Evolutionary conservation across 2,797 vertebrate genomes (phyloP).

Genomic region (Taeniopygia guttata): DNA sequence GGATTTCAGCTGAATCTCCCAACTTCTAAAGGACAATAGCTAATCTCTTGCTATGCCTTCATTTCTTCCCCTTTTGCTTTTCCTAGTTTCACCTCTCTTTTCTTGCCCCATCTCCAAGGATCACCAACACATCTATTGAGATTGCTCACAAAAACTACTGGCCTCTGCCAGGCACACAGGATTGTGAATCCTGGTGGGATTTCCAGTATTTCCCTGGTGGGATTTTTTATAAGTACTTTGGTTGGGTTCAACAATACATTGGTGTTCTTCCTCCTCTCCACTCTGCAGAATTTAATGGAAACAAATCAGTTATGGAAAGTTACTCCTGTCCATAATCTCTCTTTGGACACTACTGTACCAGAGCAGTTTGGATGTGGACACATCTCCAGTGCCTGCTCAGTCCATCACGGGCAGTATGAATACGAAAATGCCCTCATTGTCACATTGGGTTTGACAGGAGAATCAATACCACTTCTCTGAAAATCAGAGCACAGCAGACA

Average conservation of each 20-base stretch:
- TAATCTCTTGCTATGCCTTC: background rate
- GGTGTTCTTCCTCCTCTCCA: background rate
- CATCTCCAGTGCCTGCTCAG: background rate
- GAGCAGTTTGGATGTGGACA: background rate
- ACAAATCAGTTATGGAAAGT: background rate
- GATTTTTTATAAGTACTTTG: background rate
- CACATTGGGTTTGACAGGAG: background rate
- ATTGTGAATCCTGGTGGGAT: background rate
- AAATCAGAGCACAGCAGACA: background rate
- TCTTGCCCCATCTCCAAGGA: background rate
- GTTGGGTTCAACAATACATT: background rate
- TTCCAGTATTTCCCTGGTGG: background rate
- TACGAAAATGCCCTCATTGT: accelerated
- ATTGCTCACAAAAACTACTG: background rate
- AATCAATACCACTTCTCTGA: background rate
- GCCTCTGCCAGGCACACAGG: background rate
- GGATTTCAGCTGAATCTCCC: background rate
- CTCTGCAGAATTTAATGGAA: background rate
- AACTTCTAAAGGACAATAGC: background rate
- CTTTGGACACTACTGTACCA: background rate
- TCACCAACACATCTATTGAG: background rate
- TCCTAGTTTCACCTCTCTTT: background rate
- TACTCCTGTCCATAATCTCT: background rate
- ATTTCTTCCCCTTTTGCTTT: background rate
- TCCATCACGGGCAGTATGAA: background rate